These are phyloP conservation scores for Palythoa grandis DNA, from an alignment of 92 coral and sea anemone genomes.

Conservation along the genomic window DNA sequence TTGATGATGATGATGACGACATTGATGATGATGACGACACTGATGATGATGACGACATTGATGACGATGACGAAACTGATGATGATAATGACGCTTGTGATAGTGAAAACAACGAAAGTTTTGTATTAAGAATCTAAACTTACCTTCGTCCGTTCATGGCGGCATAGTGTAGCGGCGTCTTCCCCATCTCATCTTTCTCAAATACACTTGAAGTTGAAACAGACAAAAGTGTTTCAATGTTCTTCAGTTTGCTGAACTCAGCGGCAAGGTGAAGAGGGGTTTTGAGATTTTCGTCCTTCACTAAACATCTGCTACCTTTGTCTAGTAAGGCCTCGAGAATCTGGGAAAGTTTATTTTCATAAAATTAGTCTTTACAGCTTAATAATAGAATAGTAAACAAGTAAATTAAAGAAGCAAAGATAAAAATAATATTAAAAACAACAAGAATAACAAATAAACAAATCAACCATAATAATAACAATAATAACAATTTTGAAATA, in stretches of 20 bases:
- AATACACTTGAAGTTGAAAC: conserved; percentile 57
- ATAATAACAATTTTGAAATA: too few relatives aligned
- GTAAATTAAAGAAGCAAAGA: background rate
- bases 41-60: background rate
- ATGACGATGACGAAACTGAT: background rate
- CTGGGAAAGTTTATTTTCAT: conserved; percentile 25
- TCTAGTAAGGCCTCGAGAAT: conserved; percentile 58
- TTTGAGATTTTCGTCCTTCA: conserved; percentile 60
- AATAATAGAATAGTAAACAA: too few relatives aligned
- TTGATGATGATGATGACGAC: too few relatives aligned
- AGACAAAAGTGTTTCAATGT: conserved; percentile 61
- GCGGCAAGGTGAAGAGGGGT: conserved; percentile 83
- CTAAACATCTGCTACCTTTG: conserved; percentile 62
- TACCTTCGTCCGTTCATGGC: conserved; percentile 75
- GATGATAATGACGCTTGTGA: background rate
- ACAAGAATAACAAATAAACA: too few relatives aligned
- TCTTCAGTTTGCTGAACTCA: conserved; percentile 59
- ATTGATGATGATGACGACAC: too few relatives aligned
- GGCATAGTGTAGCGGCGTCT: conserved; percentile 75
- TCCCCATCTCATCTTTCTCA: conserved; percentile 61
- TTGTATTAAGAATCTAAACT: background rate
- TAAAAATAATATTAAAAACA: background rate
- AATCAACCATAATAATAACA: too few relatives aligned
- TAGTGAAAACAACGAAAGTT: too few relatives aligned
- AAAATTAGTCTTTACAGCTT: background rate